Percentiles rank a stretch among this genome's conserved stretches.
These are phyloP conservation scores for Epistrophe eligans DNA, from an alignment of 2,888 invertebrate species.

Conservation along the genomic window DNA sequence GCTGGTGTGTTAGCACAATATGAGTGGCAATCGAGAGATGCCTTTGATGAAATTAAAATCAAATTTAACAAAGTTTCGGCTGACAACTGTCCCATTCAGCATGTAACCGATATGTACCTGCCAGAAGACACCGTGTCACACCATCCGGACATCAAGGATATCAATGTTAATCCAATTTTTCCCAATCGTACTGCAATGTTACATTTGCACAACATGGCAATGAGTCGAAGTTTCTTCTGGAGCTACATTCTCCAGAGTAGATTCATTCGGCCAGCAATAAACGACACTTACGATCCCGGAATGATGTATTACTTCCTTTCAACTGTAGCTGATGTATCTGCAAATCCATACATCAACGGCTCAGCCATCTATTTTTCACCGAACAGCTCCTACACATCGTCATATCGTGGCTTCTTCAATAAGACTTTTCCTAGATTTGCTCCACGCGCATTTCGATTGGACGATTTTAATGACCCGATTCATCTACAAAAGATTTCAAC, in stretches of 20 bases:
- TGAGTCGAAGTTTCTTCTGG: constrained; percentile 97
- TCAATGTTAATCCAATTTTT: constrained; percentile 96
- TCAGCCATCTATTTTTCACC: constrained; percentile 97
- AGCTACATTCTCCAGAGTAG: constrained; percentile 96
- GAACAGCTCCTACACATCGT: constrained; percentile 96
- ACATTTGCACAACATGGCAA: constrained; percentile 98
- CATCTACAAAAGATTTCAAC: constrained; percentile 98
- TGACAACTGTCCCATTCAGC: constrained; percentile 96
- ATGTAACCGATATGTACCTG: constrained; percentile 92
- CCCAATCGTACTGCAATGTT: constrained; percentile 96
- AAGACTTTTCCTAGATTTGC: constrained; percentile 97
- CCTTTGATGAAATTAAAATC: constrained; percentile 94
- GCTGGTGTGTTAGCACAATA: constrained; percentile 92
- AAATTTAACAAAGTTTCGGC: constrained; percentile 92
- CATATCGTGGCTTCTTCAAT: constrained; percentile 97
- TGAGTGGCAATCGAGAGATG: constrained; percentile 96
- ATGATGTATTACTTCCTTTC: constrained; percentile 99
- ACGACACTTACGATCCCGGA: constrained; percentile 97
- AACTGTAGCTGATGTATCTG: constrained; percentile 96
- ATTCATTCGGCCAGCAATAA: constrained; percentile 94
- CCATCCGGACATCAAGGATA: constrained; percentile 95
- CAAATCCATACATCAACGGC: constrained; percentile 95
- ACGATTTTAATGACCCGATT: constrained; percentile 98
- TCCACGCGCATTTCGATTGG: constrained; percentile 94
- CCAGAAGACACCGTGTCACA: constrained; percentile 95